Evolutionary conservation across 1,140 invertebrate genomes (phyloP).

Genomic region (Cataglyphis hispanica): DNA sequence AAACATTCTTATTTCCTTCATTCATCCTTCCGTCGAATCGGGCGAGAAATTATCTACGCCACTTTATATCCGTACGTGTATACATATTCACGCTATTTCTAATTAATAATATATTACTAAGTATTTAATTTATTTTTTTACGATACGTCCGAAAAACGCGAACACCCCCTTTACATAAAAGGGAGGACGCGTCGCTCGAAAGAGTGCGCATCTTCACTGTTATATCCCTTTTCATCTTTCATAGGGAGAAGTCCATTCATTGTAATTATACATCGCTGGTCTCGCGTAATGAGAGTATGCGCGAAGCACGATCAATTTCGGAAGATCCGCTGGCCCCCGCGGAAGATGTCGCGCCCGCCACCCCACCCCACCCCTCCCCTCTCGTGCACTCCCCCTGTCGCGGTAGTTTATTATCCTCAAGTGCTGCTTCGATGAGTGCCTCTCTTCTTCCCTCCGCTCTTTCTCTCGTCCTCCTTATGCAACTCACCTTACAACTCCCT

Average conservation of each 20-base stretch:
- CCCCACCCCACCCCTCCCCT: not conserved
- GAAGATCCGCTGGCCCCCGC: constrained; percentile 68
- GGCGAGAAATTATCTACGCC: not conserved
- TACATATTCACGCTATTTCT: not conserved
- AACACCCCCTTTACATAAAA: not conserved
- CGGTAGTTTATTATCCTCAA: constrained; percentile 69
- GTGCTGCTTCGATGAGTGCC: constrained; percentile 39
- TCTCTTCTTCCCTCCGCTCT: constrained; percentile 3
- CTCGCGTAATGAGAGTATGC: constrained; percentile 74
- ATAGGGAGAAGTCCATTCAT: constrained; percentile 71
- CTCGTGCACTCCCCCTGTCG: constrained; percentile 8
- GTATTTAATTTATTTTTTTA: no score
- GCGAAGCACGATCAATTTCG: constrained; percentile 75
- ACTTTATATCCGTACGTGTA: not conserved
- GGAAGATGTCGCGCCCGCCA: constrained; percentile 72
- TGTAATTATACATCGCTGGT: constrained; percentile 63
- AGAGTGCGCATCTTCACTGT: not conserved
- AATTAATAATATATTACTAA: no score
- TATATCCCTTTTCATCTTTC: not conserved
- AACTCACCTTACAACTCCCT: not conserved
- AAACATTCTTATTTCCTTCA: not conserved
- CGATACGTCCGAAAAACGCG: not conserved
- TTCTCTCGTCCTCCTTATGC: not conserved
- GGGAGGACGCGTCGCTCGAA: not conserved
- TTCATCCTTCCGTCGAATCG: not conserved